Conservation (phyloP, 2,888 invertebrate species). For the Amiota minor region DNA sequence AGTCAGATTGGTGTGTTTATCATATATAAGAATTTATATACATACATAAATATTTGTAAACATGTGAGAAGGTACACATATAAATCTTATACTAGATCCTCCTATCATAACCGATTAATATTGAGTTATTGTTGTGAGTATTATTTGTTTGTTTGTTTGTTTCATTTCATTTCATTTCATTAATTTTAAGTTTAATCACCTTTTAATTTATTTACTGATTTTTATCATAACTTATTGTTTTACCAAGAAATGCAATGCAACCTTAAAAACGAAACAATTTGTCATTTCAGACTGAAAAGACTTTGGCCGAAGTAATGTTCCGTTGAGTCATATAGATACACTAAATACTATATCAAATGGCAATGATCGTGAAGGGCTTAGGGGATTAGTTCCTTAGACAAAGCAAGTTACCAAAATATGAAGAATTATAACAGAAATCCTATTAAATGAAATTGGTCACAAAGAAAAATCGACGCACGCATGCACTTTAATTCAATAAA, state of each 20-base stretch:
- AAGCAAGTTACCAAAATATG: constrained; percentile 17
- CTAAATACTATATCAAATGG: constrained; percentile 5
- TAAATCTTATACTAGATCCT: no score
- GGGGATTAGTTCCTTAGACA: constrained; percentile 41
- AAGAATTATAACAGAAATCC: constrained; percentile 41
- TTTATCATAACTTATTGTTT: constrained; percentile 3
- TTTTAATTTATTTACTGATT: not conserved
- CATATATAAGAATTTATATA: no score
- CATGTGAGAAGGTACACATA: no score
- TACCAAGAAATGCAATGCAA: not conserved
- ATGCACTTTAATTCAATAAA: no score
- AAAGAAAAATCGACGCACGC: constrained; percentile 24
- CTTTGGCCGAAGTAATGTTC: constrained; percentile 81
- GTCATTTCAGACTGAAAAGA: constrained; percentile 82
- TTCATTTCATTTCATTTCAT: not conserved
- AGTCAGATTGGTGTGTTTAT: no score
- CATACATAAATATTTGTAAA: no score
- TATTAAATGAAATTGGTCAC: constrained; percentile 42
- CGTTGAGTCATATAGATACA: constrained; percentile 47
- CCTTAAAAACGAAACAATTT: constrained; percentile 41
- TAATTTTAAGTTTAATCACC: not conserved
- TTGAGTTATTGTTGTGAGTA: not conserved
- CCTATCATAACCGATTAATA: no score
- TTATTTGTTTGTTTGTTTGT: not conserved
- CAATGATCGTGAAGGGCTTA: constrained; percentile 17